phyloP scores from a whole-genome alignment of 2,888 invertebrate species.

The Tyria jacobaeae region DNA sequence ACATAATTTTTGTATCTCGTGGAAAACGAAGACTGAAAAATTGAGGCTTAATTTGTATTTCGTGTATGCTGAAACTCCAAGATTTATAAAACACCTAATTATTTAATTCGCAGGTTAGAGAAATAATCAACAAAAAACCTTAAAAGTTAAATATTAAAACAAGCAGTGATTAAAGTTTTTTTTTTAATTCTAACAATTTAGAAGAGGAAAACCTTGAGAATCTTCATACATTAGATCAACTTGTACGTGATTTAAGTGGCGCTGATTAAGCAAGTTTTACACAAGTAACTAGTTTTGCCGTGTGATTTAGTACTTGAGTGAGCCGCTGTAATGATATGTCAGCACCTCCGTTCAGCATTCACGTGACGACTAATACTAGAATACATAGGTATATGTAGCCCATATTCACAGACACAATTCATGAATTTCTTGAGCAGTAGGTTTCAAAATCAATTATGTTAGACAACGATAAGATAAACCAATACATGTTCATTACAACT shows the following conservation, averaged over 20 bases:
- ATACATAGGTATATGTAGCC: slow-evolving; percentile 21
- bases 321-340: slow-evolving; percentile 36
- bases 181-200: slow-evolving; percentile 41
- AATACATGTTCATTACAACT: slow-evolving; percentile 36
- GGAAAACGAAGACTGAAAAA: too few species aligned
- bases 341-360: slow-evolving; percentile 24
- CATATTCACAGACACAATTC: slow-evolving; percentile 15
- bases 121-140: slow-evolving; percentile 36
- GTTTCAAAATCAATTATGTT: slow-evolving; percentile 28
- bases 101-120: slow-evolving; percentile 24
- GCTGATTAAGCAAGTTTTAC: slow-evolving; percentile 50
- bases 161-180: slow-evolving; percentile 44
- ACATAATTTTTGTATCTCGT: too few species aligned
- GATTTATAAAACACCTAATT: too few species aligned
- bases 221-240: slow-evolving; percentile 35
- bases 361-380: slow-evolving; percentile 29
- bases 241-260: slow-evolving; percentile 48
- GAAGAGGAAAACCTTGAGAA: slow-evolving; percentile 56
- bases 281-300: slow-evolving; percentile 24
- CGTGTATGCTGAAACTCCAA: too few species aligned
- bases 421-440: slow-evolving; percentile 28
- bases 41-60: too few species aligned
- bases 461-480: slow-evolving; percentile 45
- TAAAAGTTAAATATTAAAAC: slow-evolving; percentile 38
- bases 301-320: slow-evolving; percentile 28